A percentile compares a stretch with the other conserved stretches of the same genome.
Conservation (phyloP, 2,888 invertebrate species). For the Barypeithes pellucidus region DNA sequence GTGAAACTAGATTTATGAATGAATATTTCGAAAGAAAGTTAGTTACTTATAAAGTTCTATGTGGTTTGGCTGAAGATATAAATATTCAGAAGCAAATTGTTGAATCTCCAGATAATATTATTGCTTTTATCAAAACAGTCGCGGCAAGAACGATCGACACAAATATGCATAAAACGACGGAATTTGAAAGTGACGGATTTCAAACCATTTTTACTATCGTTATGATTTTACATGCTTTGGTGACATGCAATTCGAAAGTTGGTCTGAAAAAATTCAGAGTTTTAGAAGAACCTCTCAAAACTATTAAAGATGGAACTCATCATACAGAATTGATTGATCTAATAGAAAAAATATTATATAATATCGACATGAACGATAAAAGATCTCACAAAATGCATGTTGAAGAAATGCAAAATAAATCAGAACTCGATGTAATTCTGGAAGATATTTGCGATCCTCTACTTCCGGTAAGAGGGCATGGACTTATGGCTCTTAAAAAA, state of each 20-base stretch:
- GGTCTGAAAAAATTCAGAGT: slow-evolving; percentile 64
- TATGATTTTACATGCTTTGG: slow-evolving; percentile 67
- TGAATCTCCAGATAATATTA: slow-evolving; percentile 70
- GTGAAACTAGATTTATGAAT: slow-evolving; percentile 68
- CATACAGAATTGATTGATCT: slow-evolving; percentile 62
- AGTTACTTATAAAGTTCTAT: slow-evolving; percentile 72
- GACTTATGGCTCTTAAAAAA: slow-evolving; percentile 81
- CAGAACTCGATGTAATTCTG: slow-evolving; percentile 77
- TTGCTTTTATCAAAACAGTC: slow-evolving; percentile 72
- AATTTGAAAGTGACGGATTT: slow-evolving; percentile 62
- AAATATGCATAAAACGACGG: slow-evolving; percentile 57
- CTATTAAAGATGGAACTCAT: slow-evolving; percentile 59
- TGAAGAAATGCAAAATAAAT: slow-evolving; percentile 60
- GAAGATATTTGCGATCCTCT: slow-evolving; percentile 80
- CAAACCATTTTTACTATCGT: slow-evolving; percentile 64
- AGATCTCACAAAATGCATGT: slow-evolving; percentile 22
- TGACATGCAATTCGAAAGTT: slow-evolving; percentile 61
- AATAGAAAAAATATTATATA: slow-evolving; percentile 58
- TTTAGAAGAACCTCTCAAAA: slow-evolving; percentile 62
- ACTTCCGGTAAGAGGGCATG: slow-evolving; percentile 88
- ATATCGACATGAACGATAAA: slow-evolving; percentile 41
- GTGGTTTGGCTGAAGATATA: slow-evolving; percentile 72
- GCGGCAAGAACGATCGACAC: slow-evolving; percentile 62
- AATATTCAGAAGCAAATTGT: slow-evolving; percentile 70
- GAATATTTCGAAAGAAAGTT: slow-evolving; percentile 68